Evolutionary conservation across 2,888 invertebrate species (phyloP).

Genomic region (Oasisia sp.): DNA sequence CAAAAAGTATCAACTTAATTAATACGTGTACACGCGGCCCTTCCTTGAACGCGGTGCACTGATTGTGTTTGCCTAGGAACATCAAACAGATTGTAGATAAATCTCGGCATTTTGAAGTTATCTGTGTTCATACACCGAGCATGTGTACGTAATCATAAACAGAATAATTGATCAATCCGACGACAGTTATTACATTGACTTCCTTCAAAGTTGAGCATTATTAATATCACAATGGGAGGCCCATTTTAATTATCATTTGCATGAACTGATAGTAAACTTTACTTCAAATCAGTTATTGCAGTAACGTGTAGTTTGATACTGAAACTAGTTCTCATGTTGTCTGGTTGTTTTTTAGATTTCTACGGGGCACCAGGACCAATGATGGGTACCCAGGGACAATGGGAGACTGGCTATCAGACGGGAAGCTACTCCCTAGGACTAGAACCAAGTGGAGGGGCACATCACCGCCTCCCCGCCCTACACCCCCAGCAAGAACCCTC

Average conservation of each 20-base stretch:
- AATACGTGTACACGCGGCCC: background rate
- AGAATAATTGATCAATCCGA: background rate
- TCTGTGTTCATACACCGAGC: background rate
- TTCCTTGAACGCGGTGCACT: background rate
- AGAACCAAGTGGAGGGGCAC: background rate
- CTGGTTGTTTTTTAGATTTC: background rate
- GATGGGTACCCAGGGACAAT: background rate
- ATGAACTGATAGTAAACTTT: too few species aligned
- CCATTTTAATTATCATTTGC: too few species aligned
- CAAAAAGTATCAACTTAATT: conserved; percentile 13
- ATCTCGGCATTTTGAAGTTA: background rate
- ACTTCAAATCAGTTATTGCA: background rate
- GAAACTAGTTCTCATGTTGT: background rate
- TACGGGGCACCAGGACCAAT: background rate
- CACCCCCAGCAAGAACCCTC: background rate
- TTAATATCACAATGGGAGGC: too few species aligned
- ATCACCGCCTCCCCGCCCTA: background rate
- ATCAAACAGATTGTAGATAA: background rate
- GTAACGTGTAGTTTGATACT: background rate
- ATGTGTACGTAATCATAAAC: background rate
- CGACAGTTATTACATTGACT: background rate
- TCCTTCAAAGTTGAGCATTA: too few species aligned
- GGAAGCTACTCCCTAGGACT: background rate
- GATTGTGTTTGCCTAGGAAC: background rate
- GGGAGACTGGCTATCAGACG: background rate